phyloP scores from a whole-genome alignment of 2,888 invertebrate species.

The Leucozona laternaria region DNA sequence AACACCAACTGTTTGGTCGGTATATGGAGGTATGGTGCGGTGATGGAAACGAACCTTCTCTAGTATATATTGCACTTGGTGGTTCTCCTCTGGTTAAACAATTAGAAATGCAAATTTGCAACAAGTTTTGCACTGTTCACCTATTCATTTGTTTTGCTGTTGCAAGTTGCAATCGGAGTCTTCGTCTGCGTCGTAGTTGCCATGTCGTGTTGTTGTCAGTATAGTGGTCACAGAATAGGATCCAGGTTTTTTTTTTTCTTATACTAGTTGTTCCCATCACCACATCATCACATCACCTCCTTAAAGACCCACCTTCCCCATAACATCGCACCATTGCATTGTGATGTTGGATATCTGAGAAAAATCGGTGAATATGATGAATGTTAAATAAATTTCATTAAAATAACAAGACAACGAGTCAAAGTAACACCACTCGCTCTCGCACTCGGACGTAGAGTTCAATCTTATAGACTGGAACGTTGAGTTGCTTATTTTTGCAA shows the following conservation, averaged over 20 bases:
- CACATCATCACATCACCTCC: neutral
- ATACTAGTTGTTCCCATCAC: conserved; percentile 42
- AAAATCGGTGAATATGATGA: conserved; percentile 75
- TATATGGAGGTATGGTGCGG: no score
- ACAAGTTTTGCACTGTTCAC: conserved; percentile 76
- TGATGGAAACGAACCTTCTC: conserved; percentile 52
- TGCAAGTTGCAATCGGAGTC: conserved; percentile 20
- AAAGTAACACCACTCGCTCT: conserved; percentile 19
- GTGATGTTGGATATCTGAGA: conserved; percentile 53
- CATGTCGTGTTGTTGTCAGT: conserved; percentile 7
- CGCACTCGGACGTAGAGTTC: conserved; percentile 25
- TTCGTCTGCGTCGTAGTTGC: neutral
- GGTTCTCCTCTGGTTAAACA: conserved; percentile 70
- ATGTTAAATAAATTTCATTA: conserved; percentile 75
- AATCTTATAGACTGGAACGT: neutral
- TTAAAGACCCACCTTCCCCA: conserved; percentile 21
- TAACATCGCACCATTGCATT: neutral
- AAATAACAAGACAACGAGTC: conserved; percentile 66
- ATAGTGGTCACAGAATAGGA: conserved; percentile 51
- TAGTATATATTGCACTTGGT: conserved; percentile 27
- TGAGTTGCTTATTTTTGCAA: neutral
- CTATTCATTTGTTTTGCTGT: conserved; percentile 64
- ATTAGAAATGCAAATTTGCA: conserved; percentile 77
- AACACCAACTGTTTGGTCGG: neutral
- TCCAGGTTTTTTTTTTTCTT: conserved; percentile 32